Base-by-base conservation (phyloP, 2,888 invertebrate genomes). In the Xanthostigma xanthostigma region DNA sequence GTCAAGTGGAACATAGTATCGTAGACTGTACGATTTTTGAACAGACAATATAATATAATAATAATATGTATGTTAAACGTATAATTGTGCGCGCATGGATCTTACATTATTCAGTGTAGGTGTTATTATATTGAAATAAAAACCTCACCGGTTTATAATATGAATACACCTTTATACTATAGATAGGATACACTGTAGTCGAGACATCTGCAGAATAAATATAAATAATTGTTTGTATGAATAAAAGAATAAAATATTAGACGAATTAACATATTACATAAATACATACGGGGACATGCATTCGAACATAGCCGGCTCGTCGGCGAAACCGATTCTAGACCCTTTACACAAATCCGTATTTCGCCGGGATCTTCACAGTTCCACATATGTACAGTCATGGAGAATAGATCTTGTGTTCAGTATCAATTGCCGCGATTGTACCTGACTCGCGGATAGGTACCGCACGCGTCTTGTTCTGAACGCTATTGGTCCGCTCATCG, bases 241-340 rank as follows among this genome's bases (percentile, higher is more conserved):
- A 51, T 51, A 51, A 51, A 41, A 48, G 43, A 45, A 45, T 39
- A 42, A 45, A 48, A 51, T 51, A 48, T 51, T 48, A 51, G 48
- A 51, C 48, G 46, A 51, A 51, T 51, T 51, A 51, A 37, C 50
- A 51, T 51, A 51, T 51, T 51, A 51, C 50, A 51, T 51, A 51
- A 51, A 51, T 45, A 39, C 12, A 39, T 14, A 14, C 14, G 40
- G 12, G 40, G 40, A 27, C 27, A 27, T 27, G 27, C 5, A 27
- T 6, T 27, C 6, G 6, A 27, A 3, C 27, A 27, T 27, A 27
- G 6, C 27, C 27, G 27, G 6, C 27, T 27, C 27, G 27, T 27
- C 27, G 6, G 3, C 27, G 6, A 6, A 6, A 3, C 27, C 27
- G 27, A 27, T 5, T 27, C 6, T 27, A 27, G 27, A 6, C 6